Base-by-base conservation (phyloP, 37 sponge, comb jelly and placozoan genomes). In the Oscarella lobularis region DNA sequence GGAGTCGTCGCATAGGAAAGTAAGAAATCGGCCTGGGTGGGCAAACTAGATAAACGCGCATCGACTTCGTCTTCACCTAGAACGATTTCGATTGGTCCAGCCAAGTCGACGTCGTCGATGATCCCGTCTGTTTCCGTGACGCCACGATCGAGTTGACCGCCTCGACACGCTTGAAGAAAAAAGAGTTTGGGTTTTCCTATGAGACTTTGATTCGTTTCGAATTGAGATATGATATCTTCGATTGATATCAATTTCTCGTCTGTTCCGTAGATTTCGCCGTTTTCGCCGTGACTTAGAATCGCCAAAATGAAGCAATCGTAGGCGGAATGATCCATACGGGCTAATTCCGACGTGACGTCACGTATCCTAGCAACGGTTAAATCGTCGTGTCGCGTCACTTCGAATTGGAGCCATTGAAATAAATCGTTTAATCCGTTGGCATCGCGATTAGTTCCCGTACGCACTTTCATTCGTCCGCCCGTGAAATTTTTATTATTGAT, bases 1-100 rank as follows among this genome's bases (percentile, higher is more conserved):
- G 95, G 95, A 0, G 85, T 79, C 2, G 90, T 90, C 9, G 90
- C 83, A 84, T 87, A 93, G 37, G 82, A 83, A 0, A 87, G 60
- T 33, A 87, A 35, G 39, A 90, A 84, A 73, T 93, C 95, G 33
- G 90, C 87, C 68, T 90, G 85, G 9, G 82, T 67, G 9, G 95
- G 95, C 2, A 93, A 66, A 4, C 83, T 67, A 35, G 14, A 31
- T 20, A 67, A 37, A 66, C 76, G 33, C 72, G 5, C 55, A 33
- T 33, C 66, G 60, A 1, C 68, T 20, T 48, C 60, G 20, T 48
- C 60, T 27, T 20, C 60, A 48, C 60, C 9, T 20, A 48, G 20
- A 48, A 20, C 60, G 20, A 27, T 48, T 9, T 9, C 60, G 20
- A 48, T 48, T 27, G 60, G 14, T 48, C 14, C 9, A 35, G 20